phyloP scores from a whole-genome alignment of 2,888 invertebrate genomes.

The Adelognathus sp. region DNA sequence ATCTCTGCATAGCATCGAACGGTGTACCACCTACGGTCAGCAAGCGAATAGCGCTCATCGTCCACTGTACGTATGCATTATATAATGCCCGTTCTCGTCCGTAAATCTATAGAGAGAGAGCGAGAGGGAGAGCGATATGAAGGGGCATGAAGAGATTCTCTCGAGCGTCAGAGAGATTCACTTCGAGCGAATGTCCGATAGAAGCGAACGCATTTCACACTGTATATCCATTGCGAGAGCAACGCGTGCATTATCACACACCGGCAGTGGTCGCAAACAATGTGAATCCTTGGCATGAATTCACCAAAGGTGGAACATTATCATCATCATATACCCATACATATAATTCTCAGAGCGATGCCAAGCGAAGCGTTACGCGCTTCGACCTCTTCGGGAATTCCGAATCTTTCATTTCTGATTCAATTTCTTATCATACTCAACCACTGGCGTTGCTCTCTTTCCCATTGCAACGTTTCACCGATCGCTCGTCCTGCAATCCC shows the following conservation, averaged over 20 bases:
- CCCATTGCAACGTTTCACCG: slow-evolving; percentile 1
- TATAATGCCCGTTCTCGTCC: slow-evolving; percentile 54
- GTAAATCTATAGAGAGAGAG: not conserved
- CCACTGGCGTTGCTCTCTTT: slow-evolving; percentile 31
- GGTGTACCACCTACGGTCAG: slow-evolving; percentile 94
- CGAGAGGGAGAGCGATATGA: not conserved
- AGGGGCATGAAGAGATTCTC: too few relatives aligned
- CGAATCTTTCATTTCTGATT: slow-evolving; percentile 48
- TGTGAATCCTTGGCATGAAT: not conserved
- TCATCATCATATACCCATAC: not conserved
- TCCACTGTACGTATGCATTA: slow-evolving; percentile 91
- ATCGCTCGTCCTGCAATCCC: not conserved
- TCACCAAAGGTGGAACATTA: slow-evolving; percentile 14
- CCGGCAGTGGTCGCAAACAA: slow-evolving; percentile 2
- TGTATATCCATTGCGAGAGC: slow-evolving; percentile 6
- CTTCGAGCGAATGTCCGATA: slow-evolving; percentile 10
- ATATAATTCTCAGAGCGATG: slow-evolving; percentile 6
- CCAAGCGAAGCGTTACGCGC: slow-evolving; percentile 22
- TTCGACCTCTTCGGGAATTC: not conserved
- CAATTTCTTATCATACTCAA: slow-evolving; percentile 49
- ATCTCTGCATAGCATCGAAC: slow-evolving; percentile 90
- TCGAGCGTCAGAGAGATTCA: not conserved
- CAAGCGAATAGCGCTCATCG: slow-evolving; percentile 93
- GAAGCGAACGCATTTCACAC: not conserved
- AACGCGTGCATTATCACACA: not conserved